Conservation (phyloP, 2,797 vertebrate genomes). For the Gallinago stenura region DNA sequence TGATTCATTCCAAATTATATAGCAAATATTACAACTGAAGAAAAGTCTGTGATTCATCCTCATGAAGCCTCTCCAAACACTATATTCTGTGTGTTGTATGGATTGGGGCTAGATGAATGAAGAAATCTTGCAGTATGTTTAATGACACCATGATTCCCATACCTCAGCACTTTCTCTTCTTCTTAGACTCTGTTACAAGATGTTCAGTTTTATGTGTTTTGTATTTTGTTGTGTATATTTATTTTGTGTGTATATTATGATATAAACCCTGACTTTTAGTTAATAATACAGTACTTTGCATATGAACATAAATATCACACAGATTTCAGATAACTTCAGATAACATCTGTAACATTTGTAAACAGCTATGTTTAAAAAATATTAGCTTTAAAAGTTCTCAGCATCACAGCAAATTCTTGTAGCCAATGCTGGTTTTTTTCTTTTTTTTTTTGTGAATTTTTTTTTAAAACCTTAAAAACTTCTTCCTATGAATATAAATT, state of each 20-base stretch:
- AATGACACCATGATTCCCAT: not conserved
- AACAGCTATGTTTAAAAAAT: not conserved
- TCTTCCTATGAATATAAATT: not conserved
- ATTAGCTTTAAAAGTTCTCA: not conserved
- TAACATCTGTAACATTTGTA: not conserved
- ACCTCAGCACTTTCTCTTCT: not conserved
- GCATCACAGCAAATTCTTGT: fast-evolving
- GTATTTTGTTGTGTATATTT: not conserved
- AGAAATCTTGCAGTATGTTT: fast-evolving
- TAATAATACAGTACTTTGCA: not conserved
- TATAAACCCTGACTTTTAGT: not conserved
- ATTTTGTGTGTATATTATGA: not conserved
- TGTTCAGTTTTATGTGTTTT: not conserved
- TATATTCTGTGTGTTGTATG: not conserved
- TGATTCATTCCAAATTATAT: not conserved
- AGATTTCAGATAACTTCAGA: not conserved
- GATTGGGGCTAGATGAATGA: not conserved
- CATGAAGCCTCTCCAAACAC: not conserved
- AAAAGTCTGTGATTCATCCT: not conserved
- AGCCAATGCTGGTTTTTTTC: not conserved
- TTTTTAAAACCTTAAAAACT: not conserved
- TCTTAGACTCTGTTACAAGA: not conserved
- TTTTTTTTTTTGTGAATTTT: too few relatives aligned
- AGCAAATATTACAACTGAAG: not conserved
- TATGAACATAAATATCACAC: not conserved